Percentiles rank a stretch among this genome's conserved stretches.
Conservation (phyloP, 2,113 vertebrate species). For the Helogale parvula region DNA sequence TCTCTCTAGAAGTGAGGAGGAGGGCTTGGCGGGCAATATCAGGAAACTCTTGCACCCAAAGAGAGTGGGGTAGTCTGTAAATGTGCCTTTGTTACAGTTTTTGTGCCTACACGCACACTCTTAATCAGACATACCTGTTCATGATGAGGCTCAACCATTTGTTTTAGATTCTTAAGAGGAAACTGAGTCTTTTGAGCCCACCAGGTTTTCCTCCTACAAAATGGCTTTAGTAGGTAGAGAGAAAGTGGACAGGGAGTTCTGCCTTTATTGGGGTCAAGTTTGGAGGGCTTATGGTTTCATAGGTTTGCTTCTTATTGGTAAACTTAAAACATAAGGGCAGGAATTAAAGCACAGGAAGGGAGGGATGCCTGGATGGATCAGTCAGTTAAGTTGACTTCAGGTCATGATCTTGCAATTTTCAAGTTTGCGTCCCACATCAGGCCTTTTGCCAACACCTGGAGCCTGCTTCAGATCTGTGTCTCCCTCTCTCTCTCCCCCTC, state of each 20-base stretch:
- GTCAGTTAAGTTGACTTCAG: too few relatives aligned
- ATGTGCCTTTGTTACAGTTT: neutral
- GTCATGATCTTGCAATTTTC: too few relatives aligned
- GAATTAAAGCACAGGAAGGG: neutral
- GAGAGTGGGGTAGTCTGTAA: neutral
- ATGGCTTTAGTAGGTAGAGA: neutral
- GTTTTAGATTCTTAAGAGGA: neutral
- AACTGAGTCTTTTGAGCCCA: neutral
- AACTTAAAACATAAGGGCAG: neutral
- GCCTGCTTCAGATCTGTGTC: too few relatives aligned
- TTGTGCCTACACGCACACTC: neutral
- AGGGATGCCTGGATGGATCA: neutral
- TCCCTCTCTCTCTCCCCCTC: too few relatives aligned
- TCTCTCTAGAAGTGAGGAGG: neutral
- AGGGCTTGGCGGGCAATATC: neutral
- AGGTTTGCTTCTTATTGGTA: neutral
- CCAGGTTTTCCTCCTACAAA: neutral
- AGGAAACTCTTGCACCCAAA: neutral
- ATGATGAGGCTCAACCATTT: neutral
- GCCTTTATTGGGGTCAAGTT: neutral
- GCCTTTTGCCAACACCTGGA: too few relatives aligned
- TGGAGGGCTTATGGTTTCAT: neutral
- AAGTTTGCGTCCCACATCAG: too few relatives aligned
- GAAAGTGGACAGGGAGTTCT: neutral
- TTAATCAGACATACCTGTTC: neutral